Conservation (phyloP, 2,888 invertebrate species). For the Plagiodera versicolora region DNA sequence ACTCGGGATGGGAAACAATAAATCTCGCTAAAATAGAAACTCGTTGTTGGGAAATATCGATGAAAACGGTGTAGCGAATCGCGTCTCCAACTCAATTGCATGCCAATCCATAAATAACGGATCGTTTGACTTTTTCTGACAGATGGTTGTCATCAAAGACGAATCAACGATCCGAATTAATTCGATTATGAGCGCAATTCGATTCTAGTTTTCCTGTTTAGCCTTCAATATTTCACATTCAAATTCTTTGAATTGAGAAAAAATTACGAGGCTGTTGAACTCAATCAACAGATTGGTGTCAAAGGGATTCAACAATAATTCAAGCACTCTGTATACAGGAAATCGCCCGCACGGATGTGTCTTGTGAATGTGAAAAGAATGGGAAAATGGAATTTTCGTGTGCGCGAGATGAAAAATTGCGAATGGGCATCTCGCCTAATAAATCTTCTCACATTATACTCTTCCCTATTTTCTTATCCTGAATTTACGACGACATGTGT, state of each 20-base stretch:
- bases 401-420: neutral
- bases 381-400: neutral
- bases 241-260: too few species aligned
- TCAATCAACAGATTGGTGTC: too few species aligned
- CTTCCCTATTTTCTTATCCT: neutral
- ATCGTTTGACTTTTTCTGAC: neutral
- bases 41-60: neutral
- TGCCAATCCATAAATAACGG: neutral
- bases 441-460: neutral
- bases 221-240: too few species aligned
- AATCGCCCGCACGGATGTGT: too few species aligned
- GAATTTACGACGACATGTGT: neutral
- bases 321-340: too few species aligned
- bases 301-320: too few species aligned
- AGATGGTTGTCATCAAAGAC: neutral
- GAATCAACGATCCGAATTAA: neutral
- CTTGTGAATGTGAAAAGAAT: too few species aligned
- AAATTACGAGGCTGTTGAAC: too few species aligned
- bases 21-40: neutral
- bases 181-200: too few species aligned
- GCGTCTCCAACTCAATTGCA: neutral
- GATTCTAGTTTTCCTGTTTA: too few species aligned
- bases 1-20: neutral
- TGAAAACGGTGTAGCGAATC: neutral
- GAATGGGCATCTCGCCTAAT: neutral